Percentiles rank a stretch among this genome's conserved stretches.
Evolutionary conservation across 2,888 invertebrate genomes (phyloP).

Genomic region (Pherbina coryleti): DNA sequence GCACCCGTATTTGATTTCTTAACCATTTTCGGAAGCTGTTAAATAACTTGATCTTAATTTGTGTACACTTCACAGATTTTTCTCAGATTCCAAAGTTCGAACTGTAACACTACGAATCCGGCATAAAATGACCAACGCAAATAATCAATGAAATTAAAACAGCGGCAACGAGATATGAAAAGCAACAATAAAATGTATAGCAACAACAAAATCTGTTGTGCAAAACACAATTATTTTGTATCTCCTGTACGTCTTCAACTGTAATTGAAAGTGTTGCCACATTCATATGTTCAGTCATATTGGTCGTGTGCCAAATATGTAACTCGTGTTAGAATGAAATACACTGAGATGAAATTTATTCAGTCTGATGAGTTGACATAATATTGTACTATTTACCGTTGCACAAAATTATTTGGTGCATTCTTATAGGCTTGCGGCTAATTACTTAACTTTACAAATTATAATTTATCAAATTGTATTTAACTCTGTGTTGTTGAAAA

Average conservation of each 20-base stretch:
- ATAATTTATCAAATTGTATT: too few relatives aligned
- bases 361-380: too few relatives aligned
- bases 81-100: constrained; percentile 13
- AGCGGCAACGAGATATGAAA: not conserved
- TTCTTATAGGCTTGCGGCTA: too few relatives aligned
- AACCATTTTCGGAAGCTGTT: constrained; percentile 45
- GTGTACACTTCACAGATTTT: not conserved
- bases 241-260: not conserved
- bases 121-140: not conserved
- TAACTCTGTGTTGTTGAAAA: too few relatives aligned
- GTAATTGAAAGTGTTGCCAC: not conserved
- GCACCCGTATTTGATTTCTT: constrained; percentile 40
- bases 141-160: constrained; percentile 25
- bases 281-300: too few relatives aligned
- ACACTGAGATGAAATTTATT: too few relatives aligned
- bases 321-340: too few relatives aligned
- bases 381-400: too few relatives aligned
- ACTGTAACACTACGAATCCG: not conserved
- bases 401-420: too few relatives aligned
- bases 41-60: not conserved
- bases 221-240: not conserved
- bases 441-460: too few relatives aligned
- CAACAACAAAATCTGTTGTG: not conserved
- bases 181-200: too few relatives aligned
- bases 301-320: too few relatives aligned